Evolutionary conservation across 2,888 invertebrate species (phyloP), one percentile per base, ranked within the genome.

Genomic region (Tiliacea citrago): DNA sequence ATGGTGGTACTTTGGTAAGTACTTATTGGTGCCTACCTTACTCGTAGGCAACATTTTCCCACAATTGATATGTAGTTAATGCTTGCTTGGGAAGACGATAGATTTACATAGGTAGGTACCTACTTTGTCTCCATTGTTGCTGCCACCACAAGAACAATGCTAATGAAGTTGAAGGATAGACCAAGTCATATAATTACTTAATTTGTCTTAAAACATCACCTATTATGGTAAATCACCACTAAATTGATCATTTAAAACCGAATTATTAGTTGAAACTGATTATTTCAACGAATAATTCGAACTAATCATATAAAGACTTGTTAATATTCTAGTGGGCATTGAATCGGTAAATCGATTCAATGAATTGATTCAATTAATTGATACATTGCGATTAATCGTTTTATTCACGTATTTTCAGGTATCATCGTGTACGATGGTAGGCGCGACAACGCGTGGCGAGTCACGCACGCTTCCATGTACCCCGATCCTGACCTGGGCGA

Each of bases 401-500:
- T 21, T 47, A 5, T 35, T 51, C 39, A 42, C 16, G 21, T 6
- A 0, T 24, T 92, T 94, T 21, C 90, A 97, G 96, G 96, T 68
- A 92, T 97, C 60, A 96, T 96, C 53, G 96, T 97, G 12, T 98
- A 98, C 89, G 98, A 98, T 88, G 98, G 97, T 16, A 95, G 97
- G 7, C 97, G 97, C 62, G 98, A 98, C 91, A 97, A 97, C 81
- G 98, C 98, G 49, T 98, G 98, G 98, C 97, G 98, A 66, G 96
- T 98, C 5, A 97, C 97, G 45, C 98, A 98, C 93, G 98, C 98
- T 0, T 97, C 98, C 65, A 98, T 98, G 98, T 98, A 98, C 93
- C 98, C 98, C 0, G 98, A 98, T 95, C 98, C 98, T 0, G 98
- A 98, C 92, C 97, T 97, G 84, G 97, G 98, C 0, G 97, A 97